Percentiles rank a stretch among this genome's conserved stretches.
These are phyloP conservation scores for Ditula angustiorana DNA, from an alignment of 2,888 invertebrate genomes.

Conservation along the genomic window DNA sequence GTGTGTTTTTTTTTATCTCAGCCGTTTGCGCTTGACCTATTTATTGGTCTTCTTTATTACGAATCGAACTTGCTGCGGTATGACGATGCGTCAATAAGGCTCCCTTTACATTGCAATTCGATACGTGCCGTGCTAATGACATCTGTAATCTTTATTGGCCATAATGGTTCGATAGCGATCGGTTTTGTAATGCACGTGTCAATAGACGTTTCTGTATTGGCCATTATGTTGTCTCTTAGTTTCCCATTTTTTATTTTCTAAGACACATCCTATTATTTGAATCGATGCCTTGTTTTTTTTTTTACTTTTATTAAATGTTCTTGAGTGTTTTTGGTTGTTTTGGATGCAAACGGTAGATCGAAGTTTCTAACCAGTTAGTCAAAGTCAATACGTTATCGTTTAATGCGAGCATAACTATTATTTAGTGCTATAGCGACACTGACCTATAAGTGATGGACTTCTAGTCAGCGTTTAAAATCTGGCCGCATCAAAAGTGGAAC, in stretches of 20 bases:
- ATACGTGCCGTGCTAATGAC: constrained; percentile 23
- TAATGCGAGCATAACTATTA: too few species aligned
- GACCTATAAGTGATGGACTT: too few species aligned
- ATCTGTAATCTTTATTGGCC: constrained; percentile 23
- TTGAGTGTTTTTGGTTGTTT: too few species aligned
- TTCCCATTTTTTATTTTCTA: background rate
- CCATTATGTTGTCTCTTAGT: background rate
- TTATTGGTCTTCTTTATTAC: constrained; percentile 20
- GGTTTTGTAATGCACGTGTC: constrained; percentile 7
- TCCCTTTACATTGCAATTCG: constrained; percentile 19
- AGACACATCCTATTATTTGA: too few species aligned
- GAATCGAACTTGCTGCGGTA: constrained; percentile 20
- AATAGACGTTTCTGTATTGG: background rate
- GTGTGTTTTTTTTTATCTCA: background rate
- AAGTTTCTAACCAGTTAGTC: too few species aligned
- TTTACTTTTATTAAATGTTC: too few species aligned
- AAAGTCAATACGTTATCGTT: too few species aligned
- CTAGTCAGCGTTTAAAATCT: too few species aligned
- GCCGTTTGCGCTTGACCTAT: constrained; percentile 32
- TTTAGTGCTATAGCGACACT: too few species aligned
- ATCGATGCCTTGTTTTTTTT: too few species aligned
- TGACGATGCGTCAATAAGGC: constrained; percentile 24
- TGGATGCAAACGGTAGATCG: too few species aligned
- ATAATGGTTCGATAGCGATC: constrained; percentile 1
- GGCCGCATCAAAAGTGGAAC: too few species aligned